Percentiles rank a stretch among this genome's conserved stretches.
Evolutionary conservation across 2,888 invertebrate genomes (phyloP).

Genomic region (Meghimatium bilineatum): DNA sequence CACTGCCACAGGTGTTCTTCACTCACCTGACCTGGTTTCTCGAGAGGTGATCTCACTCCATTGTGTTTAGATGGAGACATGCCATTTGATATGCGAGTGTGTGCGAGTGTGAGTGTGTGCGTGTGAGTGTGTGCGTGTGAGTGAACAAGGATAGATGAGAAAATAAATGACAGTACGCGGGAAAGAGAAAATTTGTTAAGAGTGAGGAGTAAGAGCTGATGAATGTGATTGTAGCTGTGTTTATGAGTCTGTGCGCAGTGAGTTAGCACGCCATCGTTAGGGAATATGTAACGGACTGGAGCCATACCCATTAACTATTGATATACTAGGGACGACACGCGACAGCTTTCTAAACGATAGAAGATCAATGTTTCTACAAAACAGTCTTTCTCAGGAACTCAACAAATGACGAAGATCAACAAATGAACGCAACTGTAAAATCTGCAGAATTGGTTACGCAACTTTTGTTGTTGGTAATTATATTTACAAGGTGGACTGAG

Average conservation of each 20-base stretch:
- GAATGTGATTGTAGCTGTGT: not conserved
- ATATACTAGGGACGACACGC: not conserved
- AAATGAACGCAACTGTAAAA: too few relatives aligned
- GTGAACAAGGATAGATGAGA: not conserved
- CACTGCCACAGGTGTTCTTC: not conserved
- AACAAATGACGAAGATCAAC: too few relatives aligned
- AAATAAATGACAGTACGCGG: not conserved
- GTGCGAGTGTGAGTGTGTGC: not conserved
- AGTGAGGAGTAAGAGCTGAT: not conserved
- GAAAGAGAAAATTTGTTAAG: not conserved
- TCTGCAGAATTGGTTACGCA: too few relatives aligned
- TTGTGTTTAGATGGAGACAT: not conserved
- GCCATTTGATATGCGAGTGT: not conserved
- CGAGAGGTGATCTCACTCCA: not conserved
- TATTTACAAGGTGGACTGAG: too few relatives aligned
- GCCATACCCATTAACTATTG: not conserved
- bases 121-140: not conserved
- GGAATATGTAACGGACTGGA: too few relatives aligned
- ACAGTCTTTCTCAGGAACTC: not conserved
- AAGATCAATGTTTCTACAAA: not conserved
- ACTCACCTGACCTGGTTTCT: not conserved
- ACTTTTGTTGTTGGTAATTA: too few relatives aligned
- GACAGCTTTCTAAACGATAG: too few relatives aligned
- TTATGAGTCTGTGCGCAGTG: not conserved
- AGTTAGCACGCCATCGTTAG: not conserved